Conservation (phyloP, 2,888 invertebrate species). For the Sphaerophoria rueppellii region DNA sequence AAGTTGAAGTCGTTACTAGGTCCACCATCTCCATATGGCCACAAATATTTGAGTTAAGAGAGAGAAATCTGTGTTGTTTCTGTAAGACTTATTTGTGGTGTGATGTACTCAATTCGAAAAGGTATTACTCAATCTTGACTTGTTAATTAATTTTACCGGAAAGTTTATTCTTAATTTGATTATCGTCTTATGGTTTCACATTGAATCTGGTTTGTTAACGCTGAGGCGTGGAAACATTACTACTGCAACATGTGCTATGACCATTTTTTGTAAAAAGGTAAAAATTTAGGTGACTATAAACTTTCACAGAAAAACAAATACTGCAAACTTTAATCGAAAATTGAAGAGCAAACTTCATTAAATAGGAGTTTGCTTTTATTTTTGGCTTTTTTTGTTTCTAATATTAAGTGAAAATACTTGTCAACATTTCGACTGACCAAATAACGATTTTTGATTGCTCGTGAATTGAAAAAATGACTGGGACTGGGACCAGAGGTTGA, state of each 20-base stretch:
- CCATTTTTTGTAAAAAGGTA: neutral
- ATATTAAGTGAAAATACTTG: neutral
- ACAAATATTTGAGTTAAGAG: neutral
- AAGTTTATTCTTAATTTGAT: constrained; percentile 24
- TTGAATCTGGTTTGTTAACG: constrained; percentile 3
- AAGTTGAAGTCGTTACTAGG: constrained; percentile 21
- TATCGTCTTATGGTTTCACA: neutral
- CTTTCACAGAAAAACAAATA: no score
- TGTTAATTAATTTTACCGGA: constrained; percentile 22
- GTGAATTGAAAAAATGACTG: neutral
- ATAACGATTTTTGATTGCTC: constrained; percentile 12
- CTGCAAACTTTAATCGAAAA: neutral
- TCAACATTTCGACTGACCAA: neutral
- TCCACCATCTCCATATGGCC: constrained; percentile 10
- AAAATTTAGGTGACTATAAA: no score
- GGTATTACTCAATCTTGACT: constrained; percentile 25
- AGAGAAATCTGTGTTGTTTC: constrained; percentile 39
- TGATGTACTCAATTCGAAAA: constrained; percentile 17
- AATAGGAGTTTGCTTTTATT: neutral
- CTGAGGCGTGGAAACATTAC: constrained; percentile 15
- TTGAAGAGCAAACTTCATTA: neutral
- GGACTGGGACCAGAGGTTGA: neutral
- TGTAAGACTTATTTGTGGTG: constrained; percentile 22
- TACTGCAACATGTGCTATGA: neutral
- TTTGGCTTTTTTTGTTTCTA: neutral